Conservation (phyloP, 2,888 invertebrate genomes). For the Luffia ferchaultella region DNA sequence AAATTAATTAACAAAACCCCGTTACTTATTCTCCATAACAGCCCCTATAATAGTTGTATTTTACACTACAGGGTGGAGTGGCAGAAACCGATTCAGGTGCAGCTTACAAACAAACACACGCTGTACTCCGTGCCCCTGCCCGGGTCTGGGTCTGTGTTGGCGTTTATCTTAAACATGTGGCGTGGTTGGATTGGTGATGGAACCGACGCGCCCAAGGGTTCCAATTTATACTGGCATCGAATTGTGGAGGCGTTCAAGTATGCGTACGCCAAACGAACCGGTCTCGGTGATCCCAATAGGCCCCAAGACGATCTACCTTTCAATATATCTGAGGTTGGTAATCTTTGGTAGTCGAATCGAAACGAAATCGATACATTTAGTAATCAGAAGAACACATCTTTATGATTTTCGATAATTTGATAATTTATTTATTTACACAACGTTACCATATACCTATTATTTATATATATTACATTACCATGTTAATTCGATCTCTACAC, state of each 20-base stretch:
- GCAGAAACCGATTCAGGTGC: conserved; percentile 69
- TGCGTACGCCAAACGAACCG: conserved; percentile 85
- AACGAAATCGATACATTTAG: no score
- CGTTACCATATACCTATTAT: no score
- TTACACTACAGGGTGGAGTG: conserved; percentile 69
- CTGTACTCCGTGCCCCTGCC: conserved; percentile 84
- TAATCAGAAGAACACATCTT: no score
- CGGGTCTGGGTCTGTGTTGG: conserved; percentile 83
- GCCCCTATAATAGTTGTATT: no score
- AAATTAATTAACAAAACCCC: no score
- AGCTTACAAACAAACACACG: conserved; percentile 67
- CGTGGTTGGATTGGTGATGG: conserved; percentile 60
- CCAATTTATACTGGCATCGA: conserved; percentile 74
- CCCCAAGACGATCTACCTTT: conserved; percentile 29
- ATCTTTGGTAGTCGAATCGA: no score
- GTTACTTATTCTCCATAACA: no score
- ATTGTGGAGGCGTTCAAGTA: conserved; percentile 91
- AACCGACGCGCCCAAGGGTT: conserved; percentile 30
- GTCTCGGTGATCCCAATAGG: conserved; percentile 75
- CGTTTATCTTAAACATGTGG: conserved; percentile 84
- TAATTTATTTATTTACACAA: no score
- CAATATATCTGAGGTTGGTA: conserved; percentile 52
- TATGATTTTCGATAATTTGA: no score
- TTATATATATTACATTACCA: no score
- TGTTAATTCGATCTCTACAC: no score